Percentiles rank a stretch among this genome's conserved stretches.
Conservation (phyloP, 2,113 vertebrate genomes). For the Tyrannus savana region DNA sequence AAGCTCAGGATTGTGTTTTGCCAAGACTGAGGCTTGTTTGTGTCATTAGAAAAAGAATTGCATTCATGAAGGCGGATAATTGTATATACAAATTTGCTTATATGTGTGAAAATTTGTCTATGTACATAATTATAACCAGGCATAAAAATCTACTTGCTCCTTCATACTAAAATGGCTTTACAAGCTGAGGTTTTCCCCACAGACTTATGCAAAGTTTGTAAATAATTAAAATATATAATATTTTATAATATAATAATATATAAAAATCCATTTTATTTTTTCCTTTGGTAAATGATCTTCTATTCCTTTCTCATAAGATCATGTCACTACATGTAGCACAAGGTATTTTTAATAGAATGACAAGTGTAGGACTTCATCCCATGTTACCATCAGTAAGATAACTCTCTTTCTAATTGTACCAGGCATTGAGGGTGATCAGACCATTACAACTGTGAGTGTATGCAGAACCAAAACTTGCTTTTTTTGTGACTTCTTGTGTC, state of each 20-base stretch:
- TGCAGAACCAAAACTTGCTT: neutral
- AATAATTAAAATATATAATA: neutral
- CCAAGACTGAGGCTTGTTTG: neutral
- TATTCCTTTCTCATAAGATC: neutral
- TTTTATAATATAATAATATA: neutral
- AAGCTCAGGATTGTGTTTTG: neutral
- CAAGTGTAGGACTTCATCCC: neutral
- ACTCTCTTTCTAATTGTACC: neutral
- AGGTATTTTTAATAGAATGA: neutral
- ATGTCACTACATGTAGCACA: neutral
- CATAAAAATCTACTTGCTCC: neutral
- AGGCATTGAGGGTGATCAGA: neutral
- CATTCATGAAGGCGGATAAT: neutral
- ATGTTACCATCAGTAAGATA: rapidly evolving
- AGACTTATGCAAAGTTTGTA: neutral
- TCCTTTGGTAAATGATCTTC: neutral
- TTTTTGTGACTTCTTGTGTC: neutral
- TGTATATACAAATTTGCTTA: neutral
- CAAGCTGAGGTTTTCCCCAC: neutral
- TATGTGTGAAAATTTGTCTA: neutral
- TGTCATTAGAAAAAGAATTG: neutral
- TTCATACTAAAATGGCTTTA: neutral
- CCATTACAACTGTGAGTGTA: neutral
- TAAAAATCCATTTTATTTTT: neutral
- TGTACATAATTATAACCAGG: neutral